Conservation (phyloP, 2,113 vertebrate genomes). For the Struthio camelus region DNA sequence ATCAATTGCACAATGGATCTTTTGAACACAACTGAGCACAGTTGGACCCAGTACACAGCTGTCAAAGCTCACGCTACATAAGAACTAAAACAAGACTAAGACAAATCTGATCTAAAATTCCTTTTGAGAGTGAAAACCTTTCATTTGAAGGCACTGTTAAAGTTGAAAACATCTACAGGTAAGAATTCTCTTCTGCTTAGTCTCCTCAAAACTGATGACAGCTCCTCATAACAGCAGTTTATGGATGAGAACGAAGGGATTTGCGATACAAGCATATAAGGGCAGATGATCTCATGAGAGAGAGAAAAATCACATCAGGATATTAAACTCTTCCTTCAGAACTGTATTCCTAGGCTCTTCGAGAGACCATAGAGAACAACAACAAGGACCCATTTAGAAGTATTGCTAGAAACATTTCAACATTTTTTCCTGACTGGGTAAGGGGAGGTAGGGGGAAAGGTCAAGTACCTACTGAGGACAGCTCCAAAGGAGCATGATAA, state of each 20-base stretch:
- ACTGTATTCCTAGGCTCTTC: not conserved
- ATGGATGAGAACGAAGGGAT: not conserved
- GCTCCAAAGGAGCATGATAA: not conserved
- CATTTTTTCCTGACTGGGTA: not conserved
- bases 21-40: not conserved
- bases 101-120: not conserved
- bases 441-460: not conserved
- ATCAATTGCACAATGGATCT: not conserved
- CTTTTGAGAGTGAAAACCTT: not conserved
- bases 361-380: not conserved
- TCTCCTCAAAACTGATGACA: not conserved
- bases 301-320: not conserved
- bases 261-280: not conserved
- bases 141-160: not conserved
- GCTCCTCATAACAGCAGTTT: not conserved
- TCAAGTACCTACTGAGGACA: not conserved
- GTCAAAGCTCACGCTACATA: not conserved
- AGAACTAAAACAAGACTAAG: not conserved
- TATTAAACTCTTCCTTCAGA: not conserved
- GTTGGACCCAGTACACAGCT: not conserved
- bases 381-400: not conserved
- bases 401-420: not conserved
- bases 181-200: not conserved
- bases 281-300: not conserved
- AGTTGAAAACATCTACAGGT: not conserved